Evolutionary conservation across 2,888 invertebrate genomes (phyloP).

Genomic region (Plagodis dolabraria): DNA sequence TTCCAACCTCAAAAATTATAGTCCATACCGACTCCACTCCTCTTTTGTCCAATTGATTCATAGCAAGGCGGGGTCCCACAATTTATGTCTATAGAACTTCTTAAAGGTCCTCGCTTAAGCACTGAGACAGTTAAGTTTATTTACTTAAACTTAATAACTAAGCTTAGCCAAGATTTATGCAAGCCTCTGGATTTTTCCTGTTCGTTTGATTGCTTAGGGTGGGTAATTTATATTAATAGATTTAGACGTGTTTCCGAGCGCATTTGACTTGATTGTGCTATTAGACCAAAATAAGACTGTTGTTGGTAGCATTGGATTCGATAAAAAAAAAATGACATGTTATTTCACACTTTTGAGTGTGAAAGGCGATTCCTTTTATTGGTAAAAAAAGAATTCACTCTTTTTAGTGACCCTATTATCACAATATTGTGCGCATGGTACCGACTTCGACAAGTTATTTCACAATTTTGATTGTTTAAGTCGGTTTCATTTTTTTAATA

Average conservation of each 20-base stretch:
- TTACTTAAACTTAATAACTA: slow-evolving; percentile 35
- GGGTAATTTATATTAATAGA: slow-evolving; percentile 39
- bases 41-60: slow-evolving; percentile 58
- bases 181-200: slow-evolving; percentile 19
- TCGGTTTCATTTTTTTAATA: too few species aligned
- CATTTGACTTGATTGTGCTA: too few species aligned
- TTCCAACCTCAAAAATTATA: slow-evolving; percentile 34
- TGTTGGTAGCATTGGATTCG: not conserved
- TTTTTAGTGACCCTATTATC: too few species aligned
- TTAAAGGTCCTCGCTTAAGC: slow-evolving; percentile 41
- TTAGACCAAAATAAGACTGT: not conserved
- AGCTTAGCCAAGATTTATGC: slow-evolving; percentile 31
- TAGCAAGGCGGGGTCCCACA: slow-evolving; percentile 56
- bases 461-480: too few species aligned
- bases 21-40: slow-evolving; percentile 42
- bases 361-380: too few species aligned
- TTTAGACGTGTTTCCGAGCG: slow-evolving; percentile 19
- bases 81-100: slow-evolving; percentile 65
- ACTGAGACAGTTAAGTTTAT: slow-evolving; percentile 34
- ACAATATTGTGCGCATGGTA: too few species aligned
- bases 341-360: too few species aligned
- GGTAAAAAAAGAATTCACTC: too few species aligned
- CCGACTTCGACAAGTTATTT: too few species aligned
- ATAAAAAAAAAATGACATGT: too few species aligned
- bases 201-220: slow-evolving; percentile 32